These are phyloP conservation scores for Drosophila atripex DNA, from an alignment of 2,888 invertebrate species.

Conservation along the genomic window DNA sequence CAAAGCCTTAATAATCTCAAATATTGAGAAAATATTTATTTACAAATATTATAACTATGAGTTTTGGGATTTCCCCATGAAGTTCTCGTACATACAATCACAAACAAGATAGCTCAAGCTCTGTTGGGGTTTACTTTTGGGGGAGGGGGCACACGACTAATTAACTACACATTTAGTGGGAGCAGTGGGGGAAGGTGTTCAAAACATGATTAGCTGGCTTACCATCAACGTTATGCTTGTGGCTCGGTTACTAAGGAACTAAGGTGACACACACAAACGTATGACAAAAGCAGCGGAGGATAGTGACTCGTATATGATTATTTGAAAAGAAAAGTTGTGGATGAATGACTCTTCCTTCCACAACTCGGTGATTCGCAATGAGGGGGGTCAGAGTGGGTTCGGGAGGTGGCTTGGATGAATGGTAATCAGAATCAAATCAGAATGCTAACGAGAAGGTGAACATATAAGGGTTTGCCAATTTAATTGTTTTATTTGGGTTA, in stretches of 20 bases:
- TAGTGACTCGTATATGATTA: slow-evolving; percentile 13
- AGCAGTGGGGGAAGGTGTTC: slow-evolving; percentile 21
- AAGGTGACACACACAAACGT: slow-evolving; percentile 49
- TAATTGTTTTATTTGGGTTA: slow-evolving; percentile 27
- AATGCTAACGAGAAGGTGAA: slow-evolving; percentile 49
- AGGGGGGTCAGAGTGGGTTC: slow-evolving; percentile 5
- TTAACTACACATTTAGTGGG: slow-evolving; percentile 63
- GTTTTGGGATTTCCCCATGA: background rate
- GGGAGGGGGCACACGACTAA: slow-evolving; percentile 50
- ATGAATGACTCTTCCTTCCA: slow-evolving; percentile 19
- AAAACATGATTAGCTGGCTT: slow-evolving; percentile 42
- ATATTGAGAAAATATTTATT: slow-evolving; percentile 1
- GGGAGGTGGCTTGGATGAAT: slow-evolving; percentile 21
- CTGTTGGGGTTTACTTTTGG: slow-evolving; percentile 23
- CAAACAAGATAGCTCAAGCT: background rate
- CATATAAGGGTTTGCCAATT: slow-evolving; percentile 57
- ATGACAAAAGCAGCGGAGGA: slow-evolving; percentile 33
- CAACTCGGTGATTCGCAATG: slow-evolving; percentile 20
- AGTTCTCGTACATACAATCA: background rate
- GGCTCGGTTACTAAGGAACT: slow-evolving; percentile 23
- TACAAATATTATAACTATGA: background rate
- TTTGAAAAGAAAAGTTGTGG: slow-evolving; percentile 18
- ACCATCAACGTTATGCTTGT: slow-evolving; percentile 12
- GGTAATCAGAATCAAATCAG: slow-evolving; percentile 47
- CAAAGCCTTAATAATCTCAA: background rate